A percentile compares a stretch with the other conserved stretches of the same genome.
These are phyloP conservation scores for Drosophila mercatorum DNA, from an alignment of 2,888 invertebrate genomes.

Conservation along the genomic window DNA sequence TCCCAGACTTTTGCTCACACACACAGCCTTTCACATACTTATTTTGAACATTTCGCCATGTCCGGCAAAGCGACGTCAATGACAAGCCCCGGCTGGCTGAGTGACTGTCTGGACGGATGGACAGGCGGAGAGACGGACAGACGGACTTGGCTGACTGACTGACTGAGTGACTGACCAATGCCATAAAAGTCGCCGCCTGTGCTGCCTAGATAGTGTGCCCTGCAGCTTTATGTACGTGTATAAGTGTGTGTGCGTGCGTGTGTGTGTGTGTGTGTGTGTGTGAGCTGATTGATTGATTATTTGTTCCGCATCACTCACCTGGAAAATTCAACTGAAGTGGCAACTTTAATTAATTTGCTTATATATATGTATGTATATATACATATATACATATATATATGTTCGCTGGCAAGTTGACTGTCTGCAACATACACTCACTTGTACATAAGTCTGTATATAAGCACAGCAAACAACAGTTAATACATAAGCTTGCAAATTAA, in stretches of 20 bases:
- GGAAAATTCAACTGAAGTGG: conserved; percentile 84
- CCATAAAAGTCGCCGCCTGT: conserved; percentile 64
- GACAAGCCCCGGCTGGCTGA: conserved; percentile 70
- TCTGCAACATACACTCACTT: not conserved
- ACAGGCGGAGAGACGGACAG: conserved; percentile 28
- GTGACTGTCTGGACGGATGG: conserved; percentile 45
- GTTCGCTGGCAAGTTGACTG: no score
- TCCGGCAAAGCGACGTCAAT: conserved; percentile 69
- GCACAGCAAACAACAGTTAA: conserved; percentile 40
- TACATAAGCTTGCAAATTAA: conserved; percentile 58
- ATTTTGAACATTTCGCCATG: conserved; percentile 76
- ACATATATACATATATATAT: not conserved
- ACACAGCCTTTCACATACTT: conserved; percentile 55
- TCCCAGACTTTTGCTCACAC: conserved; percentile 14
- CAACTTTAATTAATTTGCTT: conserved; percentile 82
- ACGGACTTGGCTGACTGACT: conserved; percentile 28
- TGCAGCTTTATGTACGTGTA: conserved; percentile 60
- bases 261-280: conserved; percentile 38
- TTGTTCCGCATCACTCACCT: conserved; percentile 84
- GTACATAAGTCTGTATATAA: conserved; percentile 22
- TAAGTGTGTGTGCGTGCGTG: conserved; percentile 9
- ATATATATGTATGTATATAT: conserved; percentile 31
- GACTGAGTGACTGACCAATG: conserved; percentile 51
- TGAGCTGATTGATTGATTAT: conserved; percentile 84
- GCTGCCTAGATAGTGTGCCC: conserved; percentile 69